Conservation (phyloP, 2,888 invertebrate species). For the Acronicta psi region DNA sequence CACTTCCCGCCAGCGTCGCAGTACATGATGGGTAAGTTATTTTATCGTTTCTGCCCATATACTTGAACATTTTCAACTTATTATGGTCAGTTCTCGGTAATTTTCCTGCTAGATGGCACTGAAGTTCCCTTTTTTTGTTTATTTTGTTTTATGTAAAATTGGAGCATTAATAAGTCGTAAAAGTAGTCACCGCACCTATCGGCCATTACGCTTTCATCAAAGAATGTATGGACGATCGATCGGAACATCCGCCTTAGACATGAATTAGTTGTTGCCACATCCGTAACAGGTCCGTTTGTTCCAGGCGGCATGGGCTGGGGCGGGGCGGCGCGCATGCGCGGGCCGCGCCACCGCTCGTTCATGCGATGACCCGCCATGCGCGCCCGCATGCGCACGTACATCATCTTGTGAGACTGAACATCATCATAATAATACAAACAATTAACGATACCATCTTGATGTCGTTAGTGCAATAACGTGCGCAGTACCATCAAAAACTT, state of each 20-base stretch:
- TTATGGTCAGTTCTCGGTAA: no score
- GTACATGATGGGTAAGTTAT: conserved; percentile 79
- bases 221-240: no score
- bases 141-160: no score
- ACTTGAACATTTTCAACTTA: no score
- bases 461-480: neutral
- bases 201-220: no score
- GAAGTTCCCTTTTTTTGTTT: no score
- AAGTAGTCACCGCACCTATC: no score
- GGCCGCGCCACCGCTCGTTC: conserved; percentile 79
- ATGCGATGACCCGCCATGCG: conserved; percentile 67
- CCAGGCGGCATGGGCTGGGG: conserved; percentile 83
- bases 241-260: no score
- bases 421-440: neutral
- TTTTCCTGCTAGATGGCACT: no score
- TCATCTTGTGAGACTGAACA: neutral
- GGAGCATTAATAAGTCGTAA: no score
- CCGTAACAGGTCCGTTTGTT: neutral
- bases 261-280: no score
- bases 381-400: neutral
- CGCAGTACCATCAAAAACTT: no score
- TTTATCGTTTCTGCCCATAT: neutral
- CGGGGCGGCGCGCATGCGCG: conserved; percentile 75
- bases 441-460: neutral
- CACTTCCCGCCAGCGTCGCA: conserved; percentile 80